Base-by-base conservation (phyloP, 37 sponge, comb jelly and placozoan genomes). In the Halichondria panicea region DNA sequence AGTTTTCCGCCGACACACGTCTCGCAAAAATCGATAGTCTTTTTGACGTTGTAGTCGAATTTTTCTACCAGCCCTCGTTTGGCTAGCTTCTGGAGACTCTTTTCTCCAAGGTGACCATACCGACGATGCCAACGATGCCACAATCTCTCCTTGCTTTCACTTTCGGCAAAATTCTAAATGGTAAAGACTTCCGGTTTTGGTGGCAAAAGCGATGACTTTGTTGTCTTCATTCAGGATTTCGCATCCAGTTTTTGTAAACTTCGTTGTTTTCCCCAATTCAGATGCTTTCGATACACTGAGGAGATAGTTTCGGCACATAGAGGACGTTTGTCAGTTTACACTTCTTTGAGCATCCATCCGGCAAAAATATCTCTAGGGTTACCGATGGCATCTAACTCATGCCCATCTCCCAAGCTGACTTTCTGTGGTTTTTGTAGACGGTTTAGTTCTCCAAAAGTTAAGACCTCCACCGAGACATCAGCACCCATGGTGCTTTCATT, bases 71-170 rank as follows among this genome's bases (percentile, higher is more conserved):
- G 73, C 52, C 28, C 32, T 22, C 62, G 31, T 22, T 44, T 41
- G 30, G 82, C 70, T 24, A 81, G 46, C 57, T 72, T 63, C 25
- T 24, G 34, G 43, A 81, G 60, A 31, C 66, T 63, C 25, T 52
- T 30, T n/a, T 43, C 74, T 25, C 71, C 59, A 36, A 81, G 66
- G 33, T 81, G 82, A 25, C 82, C 82, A 73, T 42, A 81, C 4
- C 66, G 37, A 3, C 82, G 74, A 72, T 81, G 72, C 81, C 81
- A 80, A 24, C 78, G 31, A 50, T 83, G 76, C 68, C 74, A 74
- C 50, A 71, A n/a, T 39, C 19, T 53, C 2, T 69, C 60, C 6
- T 64, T 77, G 63, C 76, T 61, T 18, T 59, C 32, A 11, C 2
- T 67, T 79, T 28, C 42, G 13, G 27, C 58, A 53, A 45, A 8